Percentiles rank a stretch among this genome's conserved stretches.
Conservation (phyloP, 2,797 vertebrate genomes). For the Coracias cyanogaster region DNA sequence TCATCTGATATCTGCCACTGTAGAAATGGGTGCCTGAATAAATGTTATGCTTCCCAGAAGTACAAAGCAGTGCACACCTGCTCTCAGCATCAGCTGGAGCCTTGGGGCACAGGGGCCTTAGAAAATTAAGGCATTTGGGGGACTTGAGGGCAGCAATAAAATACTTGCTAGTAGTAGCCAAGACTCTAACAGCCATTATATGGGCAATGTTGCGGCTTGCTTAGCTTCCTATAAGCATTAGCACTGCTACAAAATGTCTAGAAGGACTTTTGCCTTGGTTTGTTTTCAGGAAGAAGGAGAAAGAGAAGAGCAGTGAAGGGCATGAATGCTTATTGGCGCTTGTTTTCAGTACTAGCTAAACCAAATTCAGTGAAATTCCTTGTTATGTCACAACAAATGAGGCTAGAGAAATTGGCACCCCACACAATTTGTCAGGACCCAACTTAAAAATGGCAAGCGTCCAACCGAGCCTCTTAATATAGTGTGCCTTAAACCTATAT, state of each 20-base stretch:
- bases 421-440: not conserved
- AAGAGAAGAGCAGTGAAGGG: not conserved
- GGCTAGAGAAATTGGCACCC: not conserved
- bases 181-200: not conserved
- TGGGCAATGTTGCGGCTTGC: not conserved
- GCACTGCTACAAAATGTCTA: not conserved
- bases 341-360: conserved; percentile 3
- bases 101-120: not conserved
- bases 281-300: not conserved
- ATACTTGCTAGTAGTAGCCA: not conserved
- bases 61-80: not conserved
- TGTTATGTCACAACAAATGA: not conserved
- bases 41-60: not conserved
- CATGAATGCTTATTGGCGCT: not conserved
- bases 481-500: not conserved
- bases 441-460: not conserved
- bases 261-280: not conserved
- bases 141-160: not conserved
- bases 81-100: not conserved
- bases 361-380: not conserved
- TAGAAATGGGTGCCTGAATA: not conserved
- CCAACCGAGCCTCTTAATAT: not conserved
- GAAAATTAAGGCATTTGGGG: not conserved
- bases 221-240: not conserved
- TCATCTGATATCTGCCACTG: not conserved